A percentile compares a stretch with the other conserved stretches of the same genome.
Evolutionary conservation across 2,888 invertebrate genomes (phyloP).

Genomic region (Lomographa bimaculata): DNA sequence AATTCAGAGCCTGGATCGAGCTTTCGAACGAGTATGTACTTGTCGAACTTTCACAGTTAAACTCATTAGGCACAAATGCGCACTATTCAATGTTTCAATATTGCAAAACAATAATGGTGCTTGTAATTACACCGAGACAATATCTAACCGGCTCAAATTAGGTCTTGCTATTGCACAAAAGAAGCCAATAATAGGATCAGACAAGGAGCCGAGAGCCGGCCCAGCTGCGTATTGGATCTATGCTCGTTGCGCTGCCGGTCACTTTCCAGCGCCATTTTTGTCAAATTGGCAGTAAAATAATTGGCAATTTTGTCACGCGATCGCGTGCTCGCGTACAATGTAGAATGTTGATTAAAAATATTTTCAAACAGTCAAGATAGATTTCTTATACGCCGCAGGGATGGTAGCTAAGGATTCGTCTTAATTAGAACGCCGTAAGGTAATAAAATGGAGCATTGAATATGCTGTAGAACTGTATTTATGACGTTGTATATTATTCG

Average conservation of each 20-base stretch:
- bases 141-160: constrained; percentile 55
- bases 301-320: constrained; percentile 54
- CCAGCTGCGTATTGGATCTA: constrained; percentile 53
- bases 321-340: constrained; percentile 45
- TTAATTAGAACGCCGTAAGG: too few relatives aligned
- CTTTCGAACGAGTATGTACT: constrained; percentile 36
- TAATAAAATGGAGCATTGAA: too few relatives aligned
- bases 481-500: too few relatives aligned
- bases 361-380: constrained; percentile 17
- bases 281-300: constrained; percentile 60
- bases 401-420: too few relatives aligned
- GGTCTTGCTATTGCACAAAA: constrained; percentile 56
- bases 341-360: constrained; percentile 15
- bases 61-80: constrained; percentile 48
- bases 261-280: constrained; percentile 70
- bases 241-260: constrained; percentile 40
- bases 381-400: constrained; percentile 1
- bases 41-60: constrained; percentile 48
- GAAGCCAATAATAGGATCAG: constrained; percentile 48
- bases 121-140: constrained; percentile 56
- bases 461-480: too few relatives aligned
- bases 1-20: constrained; percentile 13
- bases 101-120: constrained; percentile 53
- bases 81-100: constrained; percentile 48
- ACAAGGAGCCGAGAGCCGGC: constrained; percentile 55